Conservation (phyloP, 2,888 invertebrate genomes). For the Chydorus sphaericus region DNA sequence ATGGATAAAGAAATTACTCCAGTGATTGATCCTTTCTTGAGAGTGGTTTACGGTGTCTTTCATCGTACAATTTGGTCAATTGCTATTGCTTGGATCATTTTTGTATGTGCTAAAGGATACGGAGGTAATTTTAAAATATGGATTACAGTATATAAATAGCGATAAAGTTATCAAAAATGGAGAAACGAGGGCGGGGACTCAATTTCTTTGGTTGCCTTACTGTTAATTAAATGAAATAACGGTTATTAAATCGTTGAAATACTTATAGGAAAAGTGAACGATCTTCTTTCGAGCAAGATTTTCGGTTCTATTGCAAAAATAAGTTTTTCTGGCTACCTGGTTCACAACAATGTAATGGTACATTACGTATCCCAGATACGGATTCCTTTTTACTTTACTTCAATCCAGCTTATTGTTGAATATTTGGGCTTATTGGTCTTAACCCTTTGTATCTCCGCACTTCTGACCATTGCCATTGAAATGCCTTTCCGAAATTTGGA, state of each 20-base stretch:
- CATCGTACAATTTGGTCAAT: constrained; percentile 67
- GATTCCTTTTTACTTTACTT: constrained; percentile 9
- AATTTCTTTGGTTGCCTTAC: too few relatives aligned
- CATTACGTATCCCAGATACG: not conserved
- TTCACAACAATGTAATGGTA: constrained; percentile 6
- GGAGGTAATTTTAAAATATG: constrained; percentile 20
- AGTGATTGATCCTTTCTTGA: constrained; percentile 44
- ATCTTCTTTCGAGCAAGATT: constrained; percentile 62
- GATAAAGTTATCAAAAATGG: too few relatives aligned
- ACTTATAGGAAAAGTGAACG: constrained; percentile 52
- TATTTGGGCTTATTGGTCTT: too few relatives aligned
- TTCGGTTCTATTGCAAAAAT: constrained; percentile 77
- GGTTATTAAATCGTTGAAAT: too few relatives aligned
- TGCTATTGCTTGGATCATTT: constrained; percentile 59
- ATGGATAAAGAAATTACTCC: not conserved
- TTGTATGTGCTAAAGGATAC: constrained; percentile 60
- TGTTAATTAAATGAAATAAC: too few relatives aligned
- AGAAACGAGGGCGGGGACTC: too few relatives aligned
- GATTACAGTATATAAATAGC: not conserved
- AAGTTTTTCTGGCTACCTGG: constrained; percentile 84
- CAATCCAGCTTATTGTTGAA: too few relatives aligned
- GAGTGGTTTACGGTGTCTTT: constrained; percentile 63
- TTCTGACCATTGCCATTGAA: too few relatives aligned
- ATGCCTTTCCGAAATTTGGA: too few relatives aligned
- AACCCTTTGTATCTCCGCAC: too few relatives aligned